Evolutionary conservation across 2,797 vertebrate species (phyloP).

Genomic region (Myoxocephalus aenaeus): DNA sequence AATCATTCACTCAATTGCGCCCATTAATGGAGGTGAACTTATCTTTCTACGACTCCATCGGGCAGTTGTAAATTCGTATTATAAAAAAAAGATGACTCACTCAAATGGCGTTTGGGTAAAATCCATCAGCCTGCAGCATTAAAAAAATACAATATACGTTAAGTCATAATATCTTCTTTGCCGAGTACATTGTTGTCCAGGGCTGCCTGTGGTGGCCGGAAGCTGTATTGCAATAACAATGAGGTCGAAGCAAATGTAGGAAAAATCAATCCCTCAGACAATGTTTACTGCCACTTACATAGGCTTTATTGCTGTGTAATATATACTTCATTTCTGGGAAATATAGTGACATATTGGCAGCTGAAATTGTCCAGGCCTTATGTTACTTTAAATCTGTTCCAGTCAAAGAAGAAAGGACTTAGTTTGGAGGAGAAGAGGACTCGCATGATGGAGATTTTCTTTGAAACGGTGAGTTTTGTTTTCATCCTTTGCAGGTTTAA

Average conservation of each 20-base stretch:
- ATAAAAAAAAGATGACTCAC: neutral
- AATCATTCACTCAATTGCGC: no score
- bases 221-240: constrained; percentile 25
- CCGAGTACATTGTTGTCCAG: neutral
- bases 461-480: constrained; percentile 90
- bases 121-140: neutral
- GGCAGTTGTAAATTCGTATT: no score
- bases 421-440: constrained; percentile 96
- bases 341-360: neutral
- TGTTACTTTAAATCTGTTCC: constrained; percentile 44
- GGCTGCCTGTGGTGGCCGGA: constrained; percentile 8
- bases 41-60: no score
- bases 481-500: neutral
- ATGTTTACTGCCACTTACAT: neutral
- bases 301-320: neutral
- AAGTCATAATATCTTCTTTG: neutral
- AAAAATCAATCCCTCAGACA: neutral
- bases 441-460: constrained; percentile 99
- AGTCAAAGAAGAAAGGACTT: constrained; percentile 98
- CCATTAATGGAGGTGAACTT: neutral
- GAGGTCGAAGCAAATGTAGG: neutral
- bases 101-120: neutral
- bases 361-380: neutral
- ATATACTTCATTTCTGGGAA: neutral
- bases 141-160: neutral